Percentiles rank a stretch among this genome's conserved stretches.
phyloP scores from a whole-genome alignment of 2,888 invertebrate genomes.

The Platycheirus albimanus region DNA sequence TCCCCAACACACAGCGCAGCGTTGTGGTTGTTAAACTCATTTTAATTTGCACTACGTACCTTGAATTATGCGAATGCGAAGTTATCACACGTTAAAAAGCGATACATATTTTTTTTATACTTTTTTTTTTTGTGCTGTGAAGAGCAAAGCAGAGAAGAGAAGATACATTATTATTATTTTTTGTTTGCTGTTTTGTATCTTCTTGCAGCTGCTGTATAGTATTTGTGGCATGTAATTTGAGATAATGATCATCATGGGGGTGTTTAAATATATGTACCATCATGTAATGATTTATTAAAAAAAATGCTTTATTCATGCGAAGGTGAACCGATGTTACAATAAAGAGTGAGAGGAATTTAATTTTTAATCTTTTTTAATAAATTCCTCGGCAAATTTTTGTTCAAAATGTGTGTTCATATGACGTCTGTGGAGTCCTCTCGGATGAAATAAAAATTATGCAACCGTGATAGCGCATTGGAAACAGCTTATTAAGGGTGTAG shows the following conservation, averaged over 20 bases:
- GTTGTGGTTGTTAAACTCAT: constrained; percentile 65
- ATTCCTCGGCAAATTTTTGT: too few species aligned
- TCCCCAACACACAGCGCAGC: neutral
- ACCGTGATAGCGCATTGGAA: too few species aligned
- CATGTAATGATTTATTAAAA: constrained; percentile 5
- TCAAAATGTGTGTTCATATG: too few species aligned
- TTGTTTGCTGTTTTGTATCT: constrained; percentile 15
- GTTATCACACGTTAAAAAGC: constrained; percentile 48
- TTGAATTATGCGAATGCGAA: constrained; percentile 60
- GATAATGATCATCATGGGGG: constrained; percentile 56
- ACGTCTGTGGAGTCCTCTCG: too few species aligned
- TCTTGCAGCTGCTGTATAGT: constrained; percentile 14
- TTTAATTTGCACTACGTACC: constrained; percentile 40
- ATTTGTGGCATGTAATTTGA: constrained; percentile 60
- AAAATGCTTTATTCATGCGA: neutral
- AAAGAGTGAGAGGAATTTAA: constrained; percentile 3
- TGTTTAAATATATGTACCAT: neutral
- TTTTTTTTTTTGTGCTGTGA: too few species aligned
- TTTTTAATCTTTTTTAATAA: constrained; percentile 17
- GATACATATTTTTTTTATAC: constrained; percentile 39
- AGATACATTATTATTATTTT: neutral
- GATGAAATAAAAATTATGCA: too few species aligned
- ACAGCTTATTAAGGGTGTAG: too few species aligned
- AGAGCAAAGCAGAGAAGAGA: neutral
- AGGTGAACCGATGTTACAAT: constrained; percentile 11